Base-by-base conservation (phyloP, 35 echinoderm and acorn worm genomes). In the Heliocidaris tuberculata region DNA sequence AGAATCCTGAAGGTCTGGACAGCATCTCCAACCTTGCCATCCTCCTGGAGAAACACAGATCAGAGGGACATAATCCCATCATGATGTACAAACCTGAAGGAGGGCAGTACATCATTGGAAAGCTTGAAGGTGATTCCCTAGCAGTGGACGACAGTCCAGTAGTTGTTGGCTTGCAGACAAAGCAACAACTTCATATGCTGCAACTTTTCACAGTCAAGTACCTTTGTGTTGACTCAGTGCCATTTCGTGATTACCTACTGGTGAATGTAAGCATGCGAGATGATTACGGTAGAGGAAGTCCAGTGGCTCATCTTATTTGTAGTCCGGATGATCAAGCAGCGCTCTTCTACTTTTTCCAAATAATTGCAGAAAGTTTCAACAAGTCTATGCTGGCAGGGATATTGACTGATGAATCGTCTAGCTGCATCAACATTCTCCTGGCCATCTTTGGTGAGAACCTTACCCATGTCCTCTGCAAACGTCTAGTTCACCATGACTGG, bases 51-150 rank as follows among this genome's bases (percentile, higher is more conserved):
- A 93, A 93, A 59, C 91, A 93, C 50, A 93, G 91, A 30, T 17
- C 91, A 29, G 91, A 93, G 4, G 91, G 91, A 24, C 91, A 93
- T 29, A 93, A 93, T 48, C 50, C 91, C 12, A 59, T 93, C 50
- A 93, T 93, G 91, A 56, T 93, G 91, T 93, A 93, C n/a, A 93
- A 93, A 59, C 91, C 91, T 30, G 91, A 93, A 50, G 91, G 91
- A 48, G 91, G 91, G 21, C 91, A 93, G 21, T 93, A 52, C 50
- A 93, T 93, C 50, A 93, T 93, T 59, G 91, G 91, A 50, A 59
- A 59, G n/a, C 91, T 49, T 31, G 50, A 30, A 52, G 50, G 50
- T 15, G 50, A 93, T 93, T 13, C 50, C 30, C 47, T 59, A 13
- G 48, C 48, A 50, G 50, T 93, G 11, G 91, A 93, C 2, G 91